Evolutionary conservation across 2,797 vertebrate genomes (phyloP).

Genomic region (Rousettus madagascariensis): DNA sequence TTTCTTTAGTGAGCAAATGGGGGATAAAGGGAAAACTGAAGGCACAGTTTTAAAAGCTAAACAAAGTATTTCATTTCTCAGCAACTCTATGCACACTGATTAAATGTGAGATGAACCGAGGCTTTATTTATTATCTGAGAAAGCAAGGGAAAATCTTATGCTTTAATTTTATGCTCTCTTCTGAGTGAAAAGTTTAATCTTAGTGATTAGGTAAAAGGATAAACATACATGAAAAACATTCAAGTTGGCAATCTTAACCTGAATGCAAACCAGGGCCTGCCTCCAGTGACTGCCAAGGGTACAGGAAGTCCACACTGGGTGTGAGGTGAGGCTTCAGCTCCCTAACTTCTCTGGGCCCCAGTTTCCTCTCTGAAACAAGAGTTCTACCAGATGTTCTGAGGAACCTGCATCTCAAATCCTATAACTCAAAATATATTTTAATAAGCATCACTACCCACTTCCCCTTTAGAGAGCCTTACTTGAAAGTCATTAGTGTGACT

Average conservation of each 20-base stretch:
- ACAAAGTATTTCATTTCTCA: conserved; percentile 51
- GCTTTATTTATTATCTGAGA: neutral
- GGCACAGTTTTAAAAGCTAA: neutral
- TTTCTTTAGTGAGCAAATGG: neutral
- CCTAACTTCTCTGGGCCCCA: neutral
- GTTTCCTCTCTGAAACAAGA: neutral
- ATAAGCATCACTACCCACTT: neutral
- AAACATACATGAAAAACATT: neutral
- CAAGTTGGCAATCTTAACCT: neutral
- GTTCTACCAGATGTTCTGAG: neutral
- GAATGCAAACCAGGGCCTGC: neutral
- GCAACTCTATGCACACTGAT: neutral
- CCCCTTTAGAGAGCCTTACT: neutral
- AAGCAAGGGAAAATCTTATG: neutral
- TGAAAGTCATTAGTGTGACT: neutral
- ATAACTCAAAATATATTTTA: neutral
- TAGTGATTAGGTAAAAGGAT: neutral
- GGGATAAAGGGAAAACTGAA: neutral
- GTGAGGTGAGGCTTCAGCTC: neutral
- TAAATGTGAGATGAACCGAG: neutral
- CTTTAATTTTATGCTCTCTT: neutral
- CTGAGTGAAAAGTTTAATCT: neutral
- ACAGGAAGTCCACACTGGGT: neutral
- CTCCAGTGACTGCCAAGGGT: neutral
- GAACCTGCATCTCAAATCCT: neutral